Conservation (phyloP, 2,888 invertebrate species). For the Lepeophtheirus nordmannii region DNA sequence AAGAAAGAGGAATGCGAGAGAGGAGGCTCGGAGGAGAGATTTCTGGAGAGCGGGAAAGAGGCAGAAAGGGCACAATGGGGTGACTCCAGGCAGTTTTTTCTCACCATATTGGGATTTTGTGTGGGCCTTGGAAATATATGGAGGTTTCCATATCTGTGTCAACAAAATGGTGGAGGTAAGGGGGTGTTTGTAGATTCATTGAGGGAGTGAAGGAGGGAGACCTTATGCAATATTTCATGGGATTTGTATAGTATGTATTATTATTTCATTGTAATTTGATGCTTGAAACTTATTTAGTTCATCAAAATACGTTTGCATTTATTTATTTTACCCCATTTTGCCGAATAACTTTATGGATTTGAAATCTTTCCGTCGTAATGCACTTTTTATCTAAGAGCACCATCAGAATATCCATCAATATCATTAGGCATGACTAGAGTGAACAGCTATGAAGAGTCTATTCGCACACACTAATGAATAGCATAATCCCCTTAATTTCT, state of each 20-base stretch:
- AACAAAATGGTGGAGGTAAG: slow-evolving; percentile 27
- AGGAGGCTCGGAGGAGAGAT: neutral
- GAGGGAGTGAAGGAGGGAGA: neutral
- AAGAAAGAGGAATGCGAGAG: too few relatives aligned
- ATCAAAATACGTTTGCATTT: neutral
- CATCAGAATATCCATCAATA: too few relatives aligned
- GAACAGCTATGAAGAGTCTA: too few relatives aligned
- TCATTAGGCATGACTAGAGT: too few relatives aligned
- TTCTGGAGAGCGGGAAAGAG: neutral
- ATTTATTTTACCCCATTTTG: neutral
- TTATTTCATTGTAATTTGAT: neutral
- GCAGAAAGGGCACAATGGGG: slow-evolving; percentile 28
- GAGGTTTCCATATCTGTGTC: slow-evolving; percentile 27
- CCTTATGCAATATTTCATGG: too few relatives aligned
- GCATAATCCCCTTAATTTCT: too few relatives aligned
- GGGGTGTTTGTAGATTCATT: neutral
- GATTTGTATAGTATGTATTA: neutral
- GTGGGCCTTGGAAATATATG: slow-evolving; percentile 29
- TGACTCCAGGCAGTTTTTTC: slow-evolving; percentile 29
- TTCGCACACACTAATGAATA: too few relatives aligned
- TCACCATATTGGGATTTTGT: slow-evolving; percentile 29
- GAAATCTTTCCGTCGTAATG: too few relatives aligned
- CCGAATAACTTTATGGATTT: too few relatives aligned
- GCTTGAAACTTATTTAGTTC: neutral
- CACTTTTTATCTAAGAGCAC: too few relatives aligned